A percentile compares a stretch with the other conserved stretches of the same genome.
phyloP scores from a whole-genome alignment of 30 jellyfish, hydroid and myxozoan genomes.

The Turritopsis dohrnii region DNA sequence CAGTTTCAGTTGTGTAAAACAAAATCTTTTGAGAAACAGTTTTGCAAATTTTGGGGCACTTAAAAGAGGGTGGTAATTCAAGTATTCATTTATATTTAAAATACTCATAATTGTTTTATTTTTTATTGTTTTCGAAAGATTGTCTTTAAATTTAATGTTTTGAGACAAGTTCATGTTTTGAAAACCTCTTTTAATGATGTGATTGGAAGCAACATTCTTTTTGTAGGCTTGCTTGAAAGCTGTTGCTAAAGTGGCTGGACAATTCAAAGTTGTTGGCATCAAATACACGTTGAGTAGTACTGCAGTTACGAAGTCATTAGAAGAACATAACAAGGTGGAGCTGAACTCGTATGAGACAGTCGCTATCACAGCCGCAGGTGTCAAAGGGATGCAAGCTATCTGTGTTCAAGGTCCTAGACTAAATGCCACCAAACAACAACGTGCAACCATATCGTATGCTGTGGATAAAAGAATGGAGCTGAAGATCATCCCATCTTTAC shows the following conservation, averaged over 20 bases:
- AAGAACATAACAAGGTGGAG: conserved; percentile 59
- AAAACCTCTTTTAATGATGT: not conserved
- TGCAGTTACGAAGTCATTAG: conserved; percentile 65
- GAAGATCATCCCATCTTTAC: conserved; percentile 59
- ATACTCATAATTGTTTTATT: too few relatives aligned
- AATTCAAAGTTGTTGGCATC: conserved; percentile 54
- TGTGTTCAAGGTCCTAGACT: conserved; percentile 69
- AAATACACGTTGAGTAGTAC: conserved; percentile 62
- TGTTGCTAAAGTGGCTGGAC: conserved; percentile 40
- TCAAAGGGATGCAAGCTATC: conserved; percentile 55
- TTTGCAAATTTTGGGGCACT: too few relatives aligned
- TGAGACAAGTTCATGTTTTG: not conserved
- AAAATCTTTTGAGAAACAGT: too few relatives aligned
- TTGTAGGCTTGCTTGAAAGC: conserved; percentile 51
- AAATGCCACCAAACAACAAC: conserved; percentile 58
- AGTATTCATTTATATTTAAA: too few relatives aligned
- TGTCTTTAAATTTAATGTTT: too few relatives aligned
- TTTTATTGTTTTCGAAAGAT: too few relatives aligned
- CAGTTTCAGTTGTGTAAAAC: too few relatives aligned
- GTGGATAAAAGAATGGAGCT: conserved; percentile 54
- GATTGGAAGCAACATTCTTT: not conserved
- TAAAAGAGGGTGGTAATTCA: too few relatives aligned
- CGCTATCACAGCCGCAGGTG: conserved; percentile 56
- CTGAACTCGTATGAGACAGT: conserved; percentile 45
- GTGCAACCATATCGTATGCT: conserved; percentile 45